phyloP scores from a whole-genome alignment of 2,113 vertebrate species.

The Leiothrix lutea region DNA sequence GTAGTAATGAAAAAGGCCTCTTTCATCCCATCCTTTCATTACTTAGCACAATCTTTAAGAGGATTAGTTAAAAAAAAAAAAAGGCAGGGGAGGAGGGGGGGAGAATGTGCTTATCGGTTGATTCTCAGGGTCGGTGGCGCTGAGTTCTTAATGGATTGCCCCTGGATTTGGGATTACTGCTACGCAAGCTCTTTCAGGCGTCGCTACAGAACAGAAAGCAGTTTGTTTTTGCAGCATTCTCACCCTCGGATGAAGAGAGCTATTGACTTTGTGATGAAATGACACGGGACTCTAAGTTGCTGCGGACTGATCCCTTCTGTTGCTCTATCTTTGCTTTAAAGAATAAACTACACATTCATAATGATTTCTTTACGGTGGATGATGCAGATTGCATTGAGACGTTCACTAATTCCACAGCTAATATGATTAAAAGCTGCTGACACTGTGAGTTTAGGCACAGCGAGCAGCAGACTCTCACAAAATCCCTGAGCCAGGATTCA shows the following conservation, averaged over 20 bases:
- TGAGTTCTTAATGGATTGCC: constrained; percentile 75
- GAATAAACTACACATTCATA: constrained; percentile 6
- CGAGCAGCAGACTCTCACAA: not conserved
- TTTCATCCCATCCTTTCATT: constrained; percentile 76
- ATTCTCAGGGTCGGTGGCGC: constrained; percentile 73
- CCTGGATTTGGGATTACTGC: constrained; percentile 72
- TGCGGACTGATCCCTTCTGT: constrained; percentile 33
- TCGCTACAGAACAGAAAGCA: constrained; percentile 65
- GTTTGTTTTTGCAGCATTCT: constrained; percentile 63
- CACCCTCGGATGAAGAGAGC: constrained; percentile 46
- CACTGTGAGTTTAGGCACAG: not conserved
- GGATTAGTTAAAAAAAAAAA: constrained; percentile 61
- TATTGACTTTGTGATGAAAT: constrained; percentile 75
- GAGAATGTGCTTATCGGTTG: constrained; percentile 72
- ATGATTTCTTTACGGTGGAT: constrained; percentile 29
- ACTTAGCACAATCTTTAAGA: constrained; percentile 74
- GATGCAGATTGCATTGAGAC: constrained; percentile 8
- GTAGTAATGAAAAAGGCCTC: constrained; percentile 70
- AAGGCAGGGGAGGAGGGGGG: fast-evolving
- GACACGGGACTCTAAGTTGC: constrained; percentile 49
- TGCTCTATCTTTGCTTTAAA: not conserved
- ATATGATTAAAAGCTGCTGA: constrained; percentile 49
- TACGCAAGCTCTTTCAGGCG: constrained; percentile 41
- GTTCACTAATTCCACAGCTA: constrained; percentile 7
- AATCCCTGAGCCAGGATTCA: not conserved